phyloP scores from a whole-genome alignment of 2,113 vertebrate species.

The Bubalus kerabau region DNA sequence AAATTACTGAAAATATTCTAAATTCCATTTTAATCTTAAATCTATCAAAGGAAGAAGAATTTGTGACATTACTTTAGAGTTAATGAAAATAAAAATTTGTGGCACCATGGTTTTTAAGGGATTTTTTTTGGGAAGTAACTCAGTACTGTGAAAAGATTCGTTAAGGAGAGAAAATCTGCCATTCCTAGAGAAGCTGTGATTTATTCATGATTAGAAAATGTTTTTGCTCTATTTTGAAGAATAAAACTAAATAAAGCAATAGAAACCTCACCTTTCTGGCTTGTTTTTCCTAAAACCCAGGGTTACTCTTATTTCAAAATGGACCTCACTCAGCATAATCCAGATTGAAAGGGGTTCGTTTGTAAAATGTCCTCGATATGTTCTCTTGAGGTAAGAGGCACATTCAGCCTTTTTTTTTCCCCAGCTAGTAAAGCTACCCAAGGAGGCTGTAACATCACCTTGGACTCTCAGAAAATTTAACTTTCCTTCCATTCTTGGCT shows the following conservation, averaged over 20 bases:
- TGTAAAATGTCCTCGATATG: not conserved
- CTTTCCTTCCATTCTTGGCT: conserved; percentile 50
- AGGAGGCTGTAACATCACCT: not conserved
- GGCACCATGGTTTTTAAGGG: not conserved
- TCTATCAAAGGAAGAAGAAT: conserved; percentile 1
- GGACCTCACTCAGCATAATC: not conserved
- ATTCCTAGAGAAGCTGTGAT: not conserved
- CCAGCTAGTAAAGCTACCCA: not conserved
- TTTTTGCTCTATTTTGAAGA: conserved; percentile 52
- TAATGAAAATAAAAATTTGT: not conserved
- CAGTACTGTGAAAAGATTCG: not conserved
- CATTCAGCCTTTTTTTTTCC: not conserved
- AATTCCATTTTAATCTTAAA: conserved; percentile 25
- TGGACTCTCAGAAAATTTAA: conserved; percentile 4
- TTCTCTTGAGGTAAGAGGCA: not conserved
- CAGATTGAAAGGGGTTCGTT: conserved; percentile 31
- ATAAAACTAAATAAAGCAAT: conserved; percentile 53
- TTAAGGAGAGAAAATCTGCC: conserved; percentile 9
- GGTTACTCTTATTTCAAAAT: conserved; percentile 41
- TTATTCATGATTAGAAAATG: conserved; percentile 42
- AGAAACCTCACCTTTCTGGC: conserved; percentile 42
- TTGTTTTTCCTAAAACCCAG: conserved; percentile 45
- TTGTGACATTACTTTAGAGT: not conserved
- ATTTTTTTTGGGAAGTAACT: not conserved
- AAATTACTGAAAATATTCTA: conserved; percentile 16